phyloP scores from a whole-genome alignment of 2,888 invertebrate species.

The Mythimna impura region DNA sequence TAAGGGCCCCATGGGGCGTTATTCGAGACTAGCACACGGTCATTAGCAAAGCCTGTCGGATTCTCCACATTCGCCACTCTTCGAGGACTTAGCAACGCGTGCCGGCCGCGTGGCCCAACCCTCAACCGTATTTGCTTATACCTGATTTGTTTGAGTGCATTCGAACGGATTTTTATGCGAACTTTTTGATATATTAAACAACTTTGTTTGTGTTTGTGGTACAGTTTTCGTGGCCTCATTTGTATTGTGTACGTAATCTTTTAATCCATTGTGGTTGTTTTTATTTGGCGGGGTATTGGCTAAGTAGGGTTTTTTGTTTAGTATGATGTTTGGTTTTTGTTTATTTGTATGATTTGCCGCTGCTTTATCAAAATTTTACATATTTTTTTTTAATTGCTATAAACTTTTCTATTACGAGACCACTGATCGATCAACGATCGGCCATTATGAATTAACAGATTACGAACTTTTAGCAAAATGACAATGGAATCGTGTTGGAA shows the following conservation, averaged over 20 bases:
- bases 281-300: not conserved
- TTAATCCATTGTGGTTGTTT: conserved; percentile 25
- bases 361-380: too few species aligned
- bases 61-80: conserved; percentile 74
- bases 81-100: conserved; percentile 68
- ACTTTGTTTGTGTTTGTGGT: conserved; percentile 44
- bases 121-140: conserved; percentile 85
- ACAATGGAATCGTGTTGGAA: too few species aligned
- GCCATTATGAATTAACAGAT: too few species aligned
- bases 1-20: conserved; percentile 57
- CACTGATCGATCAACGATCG: too few species aligned
- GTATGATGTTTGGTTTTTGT: not conserved
- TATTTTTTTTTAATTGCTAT: too few species aligned
- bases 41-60: conserved; percentile 83
- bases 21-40: conserved; percentile 70
- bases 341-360: too few species aligned
- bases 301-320: too few species aligned
- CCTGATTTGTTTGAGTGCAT: conserved; percentile 86
- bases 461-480: too few species aligned
- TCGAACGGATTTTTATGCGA: conserved; percentile 61
- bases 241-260: conserved; percentile 42
- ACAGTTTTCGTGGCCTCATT: conserved; percentile 25
- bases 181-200: conserved; percentile 61
- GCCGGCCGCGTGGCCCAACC: conserved; percentile 71
- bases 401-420: too few species aligned